Conservation (phyloP, 2,888 invertebrate genomes). For the Dichetophora obliterata region DNA sequence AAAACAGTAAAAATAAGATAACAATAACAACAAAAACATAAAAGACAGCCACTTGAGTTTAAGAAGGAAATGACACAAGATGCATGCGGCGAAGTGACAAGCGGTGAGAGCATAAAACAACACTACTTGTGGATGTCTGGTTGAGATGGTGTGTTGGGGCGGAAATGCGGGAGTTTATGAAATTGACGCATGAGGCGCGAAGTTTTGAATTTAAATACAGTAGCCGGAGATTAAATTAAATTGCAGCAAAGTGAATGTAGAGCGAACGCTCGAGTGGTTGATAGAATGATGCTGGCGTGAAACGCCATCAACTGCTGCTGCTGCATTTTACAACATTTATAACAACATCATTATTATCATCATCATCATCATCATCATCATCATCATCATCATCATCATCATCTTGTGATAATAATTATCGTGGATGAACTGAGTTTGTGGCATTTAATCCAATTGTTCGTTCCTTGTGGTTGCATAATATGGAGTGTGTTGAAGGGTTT, state of each 20-base stretch:
- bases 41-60: constrained; percentile 6
- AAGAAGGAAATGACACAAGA: constrained; percentile 4
- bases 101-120: not conserved
- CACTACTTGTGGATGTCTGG: not conserved
- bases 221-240: not conserved
- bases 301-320: not conserved
- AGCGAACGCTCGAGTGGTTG: not conserved
- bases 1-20: not conserved
- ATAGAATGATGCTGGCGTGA: not conserved
- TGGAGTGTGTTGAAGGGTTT: no score
- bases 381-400: no score
- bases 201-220: not conserved
- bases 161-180: not conserved
- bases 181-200: constrained; percentile 14
- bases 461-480: no score
- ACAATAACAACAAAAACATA: constrained; percentile 6
- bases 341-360: no score
- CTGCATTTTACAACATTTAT: not conserved
- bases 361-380: no score
- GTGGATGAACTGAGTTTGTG: no score
- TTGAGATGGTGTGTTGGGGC: not conserved
- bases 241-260: not conserved
- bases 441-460: no score
- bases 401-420: no score
- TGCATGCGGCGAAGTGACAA: not conserved